Conservation (phyloP, 2,797 vertebrate species). For the Scolopax bukidnonensis region DNA sequence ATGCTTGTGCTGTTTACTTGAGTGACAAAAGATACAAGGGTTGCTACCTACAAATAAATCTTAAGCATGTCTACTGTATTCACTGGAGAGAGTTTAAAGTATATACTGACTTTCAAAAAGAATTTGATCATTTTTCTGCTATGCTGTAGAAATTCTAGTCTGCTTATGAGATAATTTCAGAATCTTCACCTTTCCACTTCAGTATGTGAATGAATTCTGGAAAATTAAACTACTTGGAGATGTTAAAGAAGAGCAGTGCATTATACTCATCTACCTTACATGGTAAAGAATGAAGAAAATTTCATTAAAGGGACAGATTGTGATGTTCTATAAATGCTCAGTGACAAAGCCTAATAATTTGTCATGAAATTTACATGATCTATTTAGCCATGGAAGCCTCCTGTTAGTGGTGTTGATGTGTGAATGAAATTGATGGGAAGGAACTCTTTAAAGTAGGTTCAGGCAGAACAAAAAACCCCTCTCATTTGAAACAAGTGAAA, state of each 20-base stretch:
- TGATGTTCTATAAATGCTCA: not conserved
- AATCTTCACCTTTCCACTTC: conserved; percentile 1
- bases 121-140: not conserved
- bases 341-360: not conserved
- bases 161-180: conserved; percentile 4
- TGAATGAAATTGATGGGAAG: not conserved
- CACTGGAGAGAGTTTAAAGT: not conserved
- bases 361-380: not conserved
- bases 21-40: not conserved
- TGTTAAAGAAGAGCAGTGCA: not conserved
- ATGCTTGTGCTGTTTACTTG: not conserved
- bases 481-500: not conserved
- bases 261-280: not conserved
- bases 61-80: not conserved
- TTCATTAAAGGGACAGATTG: not conserved
- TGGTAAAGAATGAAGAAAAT: not conserved
- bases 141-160: not conserved
- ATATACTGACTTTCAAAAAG: not conserved
- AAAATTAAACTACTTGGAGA: not conserved
- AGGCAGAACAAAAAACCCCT: conserved; percentile 5
- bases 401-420: not conserved
- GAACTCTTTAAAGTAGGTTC: not conserved
- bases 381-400: not conserved
- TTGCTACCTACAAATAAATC: conserved; percentile 35
- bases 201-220: not conserved